Conservation (phyloP, 2,797 vertebrate species). For the Pitangus sulphuratus region DNA sequence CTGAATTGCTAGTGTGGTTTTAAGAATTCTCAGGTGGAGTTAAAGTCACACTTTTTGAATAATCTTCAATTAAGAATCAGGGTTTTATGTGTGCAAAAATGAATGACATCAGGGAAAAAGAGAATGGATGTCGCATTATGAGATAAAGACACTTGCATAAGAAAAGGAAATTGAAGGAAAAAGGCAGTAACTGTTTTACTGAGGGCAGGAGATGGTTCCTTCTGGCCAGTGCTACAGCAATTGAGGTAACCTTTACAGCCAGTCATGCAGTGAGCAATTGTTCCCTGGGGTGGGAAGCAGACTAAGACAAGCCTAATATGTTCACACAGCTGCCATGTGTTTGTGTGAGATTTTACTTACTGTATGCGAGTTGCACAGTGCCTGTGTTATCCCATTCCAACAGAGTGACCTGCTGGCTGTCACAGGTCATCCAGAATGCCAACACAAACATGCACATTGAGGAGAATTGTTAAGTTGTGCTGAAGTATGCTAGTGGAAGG, state of each 20-base stretch:
- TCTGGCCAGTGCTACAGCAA: neutral
- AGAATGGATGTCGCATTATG: neutral
- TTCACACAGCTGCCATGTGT: neutral
- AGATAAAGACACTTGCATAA: neutral
- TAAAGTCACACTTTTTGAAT: neutral
- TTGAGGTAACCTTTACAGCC: neutral
- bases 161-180: neutral
- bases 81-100: neutral
- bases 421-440: neutral
- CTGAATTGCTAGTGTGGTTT: neutral
- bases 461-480: neutral
- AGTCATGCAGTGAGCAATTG: neutral
- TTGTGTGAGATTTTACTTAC: neutral
- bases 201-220: neutral
- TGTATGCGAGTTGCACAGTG: rapidly evolving
- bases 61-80: neutral
- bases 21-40: neutral
- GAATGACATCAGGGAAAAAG: neutral
- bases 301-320: neutral
- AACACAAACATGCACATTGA: rapidly evolving
- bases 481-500: neutral
- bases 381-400: neutral
- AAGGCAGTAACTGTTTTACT: neutral
- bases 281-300: neutral
- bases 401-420: neutral